Conservation (phyloP, 2,113 vertebrate species). For the Seriola rivoliana region DNA sequence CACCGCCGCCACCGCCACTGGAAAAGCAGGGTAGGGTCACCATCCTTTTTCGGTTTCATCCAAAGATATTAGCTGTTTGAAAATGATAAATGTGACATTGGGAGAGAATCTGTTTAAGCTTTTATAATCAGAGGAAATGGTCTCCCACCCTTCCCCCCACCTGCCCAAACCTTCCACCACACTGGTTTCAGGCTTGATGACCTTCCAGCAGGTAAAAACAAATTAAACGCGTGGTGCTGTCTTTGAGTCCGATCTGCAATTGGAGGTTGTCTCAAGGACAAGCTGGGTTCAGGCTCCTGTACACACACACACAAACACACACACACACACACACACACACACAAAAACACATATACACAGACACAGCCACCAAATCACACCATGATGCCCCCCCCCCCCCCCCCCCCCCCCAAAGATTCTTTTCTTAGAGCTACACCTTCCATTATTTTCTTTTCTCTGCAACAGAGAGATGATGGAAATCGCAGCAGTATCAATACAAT, state of each 20-base stretch:
- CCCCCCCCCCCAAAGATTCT: not conserved
- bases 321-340: not conserved
- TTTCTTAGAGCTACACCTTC: not conserved
- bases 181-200: conserved; percentile 67
- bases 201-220: conserved; percentile 73
- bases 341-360: no score
- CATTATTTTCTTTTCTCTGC: not conserved
- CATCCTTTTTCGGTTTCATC: conserved; percentile 66
- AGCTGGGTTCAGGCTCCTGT: conserved; percentile 27
- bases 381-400: not conserved
- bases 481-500: not conserved
- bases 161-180: conserved; percentile 21
- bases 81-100: conserved; percentile 78
- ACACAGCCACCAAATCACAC: not conserved
- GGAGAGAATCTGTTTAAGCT: conserved; percentile 64
- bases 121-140: conserved; percentile 63
- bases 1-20: not conserved
- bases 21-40: conserved; percentile 44
- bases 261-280: conserved; percentile 73
- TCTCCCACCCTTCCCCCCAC: not conserved
- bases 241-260: conserved; percentile 62
- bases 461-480: not conserved
- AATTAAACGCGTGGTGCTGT: conserved; percentile 71
- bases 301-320: conserved; percentile 35
- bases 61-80: conserved; percentile 71